These are phyloP conservation scores for Fopius arisanus DNA, from an alignment of 1,140 invertebrate genomes.

Conservation along the genomic window DNA sequence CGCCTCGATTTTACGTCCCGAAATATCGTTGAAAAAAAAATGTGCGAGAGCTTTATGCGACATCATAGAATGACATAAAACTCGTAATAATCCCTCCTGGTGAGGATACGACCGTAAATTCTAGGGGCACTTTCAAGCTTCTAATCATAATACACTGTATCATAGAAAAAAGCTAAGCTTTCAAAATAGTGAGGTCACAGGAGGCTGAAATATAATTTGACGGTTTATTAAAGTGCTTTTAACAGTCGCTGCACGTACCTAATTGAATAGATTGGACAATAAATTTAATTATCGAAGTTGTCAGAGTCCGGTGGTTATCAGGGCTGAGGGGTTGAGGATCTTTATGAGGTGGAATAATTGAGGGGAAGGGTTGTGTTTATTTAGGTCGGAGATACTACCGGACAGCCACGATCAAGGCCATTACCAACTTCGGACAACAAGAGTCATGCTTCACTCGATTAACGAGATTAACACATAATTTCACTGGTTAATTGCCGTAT, in stretches of 20 bases:
- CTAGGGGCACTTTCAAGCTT: not conserved
- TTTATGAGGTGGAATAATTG: too few species aligned
- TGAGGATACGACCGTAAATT: not conserved
- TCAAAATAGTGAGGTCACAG: not conserved
- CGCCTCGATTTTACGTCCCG: not conserved
- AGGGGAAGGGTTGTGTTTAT: too few species aligned
- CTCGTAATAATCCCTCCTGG: not conserved
- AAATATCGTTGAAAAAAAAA: not conserved
- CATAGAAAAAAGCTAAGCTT: not conserved
- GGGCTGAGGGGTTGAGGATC: too few species aligned
- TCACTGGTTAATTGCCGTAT: not conserved
- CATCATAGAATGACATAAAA: not conserved
- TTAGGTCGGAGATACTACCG: too few species aligned
- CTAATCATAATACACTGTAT: not conserved
- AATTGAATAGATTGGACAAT: too few species aligned
- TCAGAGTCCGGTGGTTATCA: too few species aligned
- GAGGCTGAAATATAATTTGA: not conserved
- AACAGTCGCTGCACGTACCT: too few species aligned
- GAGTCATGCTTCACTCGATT: too few species aligned
- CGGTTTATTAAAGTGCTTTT: not conserved
- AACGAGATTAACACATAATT: too few species aligned
- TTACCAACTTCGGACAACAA: too few species aligned
- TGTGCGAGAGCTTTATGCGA: not conserved
- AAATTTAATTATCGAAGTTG: too few species aligned
- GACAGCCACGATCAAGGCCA: too few species aligned